A percentile compares a stretch with the other conserved stretches of the same genome.
phyloP scores from a whole-genome alignment of 2,113 vertebrate genomes.

The Cricetomys ansorgei region DNA sequence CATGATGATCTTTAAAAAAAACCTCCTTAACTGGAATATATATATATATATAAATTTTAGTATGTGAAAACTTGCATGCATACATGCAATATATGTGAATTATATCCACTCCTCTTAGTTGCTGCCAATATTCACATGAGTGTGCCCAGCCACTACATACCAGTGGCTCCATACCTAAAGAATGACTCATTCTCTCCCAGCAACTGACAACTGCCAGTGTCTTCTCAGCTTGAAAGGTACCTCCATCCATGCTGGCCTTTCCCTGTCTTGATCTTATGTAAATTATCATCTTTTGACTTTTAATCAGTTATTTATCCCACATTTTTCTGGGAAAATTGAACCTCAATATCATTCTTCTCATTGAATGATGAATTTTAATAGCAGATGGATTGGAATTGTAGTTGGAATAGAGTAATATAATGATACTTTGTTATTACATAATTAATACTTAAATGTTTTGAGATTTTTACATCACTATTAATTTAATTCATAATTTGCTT shows the following conservation, averaged over 20 bases:
- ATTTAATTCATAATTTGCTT: neutral
- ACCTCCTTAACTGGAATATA: neutral
- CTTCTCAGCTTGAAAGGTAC: neutral
- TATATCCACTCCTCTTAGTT: neutral
- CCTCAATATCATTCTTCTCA: neutral
- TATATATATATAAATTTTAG: neutral
- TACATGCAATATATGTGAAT: neutral
- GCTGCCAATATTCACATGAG: neutral
- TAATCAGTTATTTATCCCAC: neutral
- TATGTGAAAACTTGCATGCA: neutral
- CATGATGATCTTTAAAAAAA: neutral
- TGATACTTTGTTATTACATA: neutral
- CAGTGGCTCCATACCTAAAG: neutral
- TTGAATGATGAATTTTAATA: neutral
- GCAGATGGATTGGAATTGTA: neutral
- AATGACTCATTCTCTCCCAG: neutral
- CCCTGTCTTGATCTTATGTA: neutral
- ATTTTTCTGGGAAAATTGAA: constrained; percentile 2
- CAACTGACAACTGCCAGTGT: too few relatives aligned
- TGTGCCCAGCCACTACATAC: neutral
- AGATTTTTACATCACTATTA: constrained; percentile 15
- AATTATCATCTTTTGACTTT: neutral
- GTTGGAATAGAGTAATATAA: neutral
- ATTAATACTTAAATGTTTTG: neutral
- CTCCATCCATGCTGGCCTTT: neutral